Evolutionary conservation across 2,888 invertebrate species (phyloP).

Genomic region (Zygogramma bicolorata): DNA sequence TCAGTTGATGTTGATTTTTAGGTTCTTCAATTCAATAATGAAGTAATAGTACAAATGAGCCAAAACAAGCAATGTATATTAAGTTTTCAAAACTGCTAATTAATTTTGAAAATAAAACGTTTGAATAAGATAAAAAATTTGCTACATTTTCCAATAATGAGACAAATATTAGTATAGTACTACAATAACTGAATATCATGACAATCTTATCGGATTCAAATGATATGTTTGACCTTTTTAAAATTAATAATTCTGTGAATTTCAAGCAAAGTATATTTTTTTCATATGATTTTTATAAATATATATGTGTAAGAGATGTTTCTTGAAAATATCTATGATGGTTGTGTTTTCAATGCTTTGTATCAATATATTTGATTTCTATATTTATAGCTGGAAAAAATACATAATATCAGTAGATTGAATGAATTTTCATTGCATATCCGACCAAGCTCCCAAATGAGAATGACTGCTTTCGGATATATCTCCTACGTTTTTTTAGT

Average conservation of each 20-base stretch:
- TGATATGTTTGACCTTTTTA: background rate
- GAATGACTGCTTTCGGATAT: too few species aligned
- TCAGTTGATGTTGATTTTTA: background rate
- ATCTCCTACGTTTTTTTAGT: too few species aligned
- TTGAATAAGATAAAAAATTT: background rate
- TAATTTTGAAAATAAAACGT: background rate
- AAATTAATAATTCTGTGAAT: background rate
- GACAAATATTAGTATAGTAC: background rate
- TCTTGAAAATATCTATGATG: background rate
- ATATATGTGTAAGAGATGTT: background rate
- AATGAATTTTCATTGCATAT: too few species aligned
- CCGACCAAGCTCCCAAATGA: too few species aligned
- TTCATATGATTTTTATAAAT: background rate
- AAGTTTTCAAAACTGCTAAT: background rate
- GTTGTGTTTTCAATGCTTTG: slow-evolving; percentile 4
- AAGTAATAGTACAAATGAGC: slow-evolving; percentile 19
- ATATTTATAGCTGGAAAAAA: background rate
- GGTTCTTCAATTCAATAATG: slow-evolving; percentile 1
- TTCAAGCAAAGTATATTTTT: background rate
- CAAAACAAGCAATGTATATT: slow-evolving; percentile 1
- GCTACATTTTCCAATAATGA: too few species aligned
- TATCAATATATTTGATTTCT: slow-evolving; percentile 12
- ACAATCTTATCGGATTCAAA: slow-evolving; percentile 3
- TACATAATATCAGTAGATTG: background rate
- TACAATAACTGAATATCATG: background rate